These are phyloP conservation scores for Rhagonycha lutea DNA, from an alignment of 2,888 invertebrate genomes.

Conservation along the genomic window DNA sequence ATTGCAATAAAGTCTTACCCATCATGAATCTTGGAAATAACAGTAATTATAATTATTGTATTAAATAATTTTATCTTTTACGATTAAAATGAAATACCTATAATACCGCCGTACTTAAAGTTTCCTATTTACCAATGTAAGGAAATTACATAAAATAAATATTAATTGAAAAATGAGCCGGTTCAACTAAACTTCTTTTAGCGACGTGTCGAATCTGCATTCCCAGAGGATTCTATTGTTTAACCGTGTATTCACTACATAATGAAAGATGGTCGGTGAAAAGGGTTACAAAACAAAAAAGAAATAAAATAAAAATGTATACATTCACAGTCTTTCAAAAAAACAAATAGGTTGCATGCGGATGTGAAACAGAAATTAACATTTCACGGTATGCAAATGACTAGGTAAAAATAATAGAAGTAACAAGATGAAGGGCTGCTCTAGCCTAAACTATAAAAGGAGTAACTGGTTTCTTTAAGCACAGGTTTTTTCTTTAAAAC, in stretches of 20 bases:
- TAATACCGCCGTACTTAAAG: background rate
- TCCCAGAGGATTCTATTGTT: conserved; percentile 36
- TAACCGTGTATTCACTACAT: conserved; percentile 38
- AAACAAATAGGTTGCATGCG: conserved; percentile 42
- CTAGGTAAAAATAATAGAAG: conserved; percentile 44
- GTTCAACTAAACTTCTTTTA: conserved; percentile 11
- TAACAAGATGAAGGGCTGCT: conserved; percentile 33
- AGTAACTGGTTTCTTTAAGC: conserved; percentile 35
- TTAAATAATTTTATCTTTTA: background rate
- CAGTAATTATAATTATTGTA: background rate
- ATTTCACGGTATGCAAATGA: conserved; percentile 47
- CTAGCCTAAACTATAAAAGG: conserved; percentile 24
- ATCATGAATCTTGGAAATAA: background rate
- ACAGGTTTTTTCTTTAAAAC: conserved; percentile 33
- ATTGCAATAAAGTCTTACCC: background rate
- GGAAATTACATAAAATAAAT: background rate
- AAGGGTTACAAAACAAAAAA: conserved; percentile 37
- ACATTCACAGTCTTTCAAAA: conserved; percentile 34
- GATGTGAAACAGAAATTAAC: conserved; percentile 45
- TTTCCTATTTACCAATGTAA: background rate
- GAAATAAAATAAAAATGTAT: conserved; percentile 42
- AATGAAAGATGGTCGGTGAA: conserved; percentile 43
- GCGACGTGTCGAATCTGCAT: conserved; percentile 27
- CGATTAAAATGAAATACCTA: too few relatives aligned
- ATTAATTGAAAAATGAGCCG: background rate